Percentiles rank a stretch among this genome's conserved stretches.
Conservation (phyloP, 1,140 invertebrate species). For the Platorchestia sp. region DNA sequence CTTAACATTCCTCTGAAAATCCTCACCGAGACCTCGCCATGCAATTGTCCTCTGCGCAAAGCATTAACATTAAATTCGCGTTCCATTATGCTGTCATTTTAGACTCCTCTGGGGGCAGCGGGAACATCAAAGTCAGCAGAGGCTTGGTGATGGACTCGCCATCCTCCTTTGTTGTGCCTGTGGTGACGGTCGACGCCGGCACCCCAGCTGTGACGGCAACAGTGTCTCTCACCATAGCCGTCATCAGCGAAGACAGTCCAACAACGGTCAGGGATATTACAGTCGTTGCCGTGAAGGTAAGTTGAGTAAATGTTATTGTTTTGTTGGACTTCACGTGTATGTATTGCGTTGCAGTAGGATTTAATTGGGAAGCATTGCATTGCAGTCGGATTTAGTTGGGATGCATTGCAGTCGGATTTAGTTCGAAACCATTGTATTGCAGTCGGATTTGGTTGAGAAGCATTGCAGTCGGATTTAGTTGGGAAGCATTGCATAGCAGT, state of each 20-base stretch:
- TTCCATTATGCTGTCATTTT: background rate
- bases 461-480: background rate
- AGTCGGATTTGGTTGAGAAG: background rate
- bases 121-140: background rate
- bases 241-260: conserved; percentile 30
- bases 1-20: background rate
- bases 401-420: too few species aligned
- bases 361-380: background rate
- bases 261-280: conserved; percentile 16
- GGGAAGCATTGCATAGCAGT: background rate
- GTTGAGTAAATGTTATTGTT: background rate
- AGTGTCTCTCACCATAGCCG: conserved; percentile 30
- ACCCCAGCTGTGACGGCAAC: background rate
- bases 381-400: background rate
- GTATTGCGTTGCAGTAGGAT: background rate
- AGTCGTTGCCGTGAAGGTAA: background rate
- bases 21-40: background rate
- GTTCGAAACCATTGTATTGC: background rate
- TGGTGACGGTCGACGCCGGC: conserved; percentile 5
- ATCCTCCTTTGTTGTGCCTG: background rate
- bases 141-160: background rate
- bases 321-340: background rate
- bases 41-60: background rate
- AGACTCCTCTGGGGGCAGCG: background rate
- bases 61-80: background rate